These are phyloP conservation scores for Palythoa caribaeorum DNA, from an alignment of 92 coral and sea anemone species.

Conservation along the genomic window DNA sequence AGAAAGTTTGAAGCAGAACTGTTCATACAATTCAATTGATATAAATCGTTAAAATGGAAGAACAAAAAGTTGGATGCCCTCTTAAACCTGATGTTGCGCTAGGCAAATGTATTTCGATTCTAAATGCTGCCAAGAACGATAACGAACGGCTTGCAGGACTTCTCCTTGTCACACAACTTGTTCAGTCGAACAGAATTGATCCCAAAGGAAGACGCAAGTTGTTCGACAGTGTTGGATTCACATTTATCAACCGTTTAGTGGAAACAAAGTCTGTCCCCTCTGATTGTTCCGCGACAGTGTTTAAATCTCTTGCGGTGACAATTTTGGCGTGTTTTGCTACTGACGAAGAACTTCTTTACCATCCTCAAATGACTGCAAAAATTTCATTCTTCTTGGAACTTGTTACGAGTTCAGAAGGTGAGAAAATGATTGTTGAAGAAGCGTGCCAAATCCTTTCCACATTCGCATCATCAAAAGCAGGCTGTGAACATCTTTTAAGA, in stretches of 20 bases:
- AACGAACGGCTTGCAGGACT: slow-evolving; percentile 91
- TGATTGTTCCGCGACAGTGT: slow-evolving; percentile 71
- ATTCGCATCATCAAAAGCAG: slow-evolving; percentile 65
- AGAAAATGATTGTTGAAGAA: slow-evolving; percentile 53
- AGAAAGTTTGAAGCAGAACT: not conserved
- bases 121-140: slow-evolving; percentile 82
- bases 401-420: slow-evolving; percentile 37
- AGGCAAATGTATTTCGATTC: slow-evolving; percentile 72
- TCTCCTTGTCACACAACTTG: slow-evolving; percentile 82
- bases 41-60: no score
- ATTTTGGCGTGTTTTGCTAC: slow-evolving; percentile 93
- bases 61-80: not conserved
- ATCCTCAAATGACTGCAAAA: slow-evolving; percentile 83
- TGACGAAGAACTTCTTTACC: slow-evolving; percentile 71
- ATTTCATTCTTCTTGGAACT: slow-evolving; percentile 61
- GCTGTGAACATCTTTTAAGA: slow-evolving; percentile 66
- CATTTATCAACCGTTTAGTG: slow-evolving; percentile 81
- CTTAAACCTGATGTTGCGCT: slow-evolving; percentile 57
- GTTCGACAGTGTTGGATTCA: slow-evolving; percentile 86
- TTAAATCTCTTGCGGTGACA: slow-evolving; percentile 80
- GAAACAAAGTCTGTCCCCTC: slow-evolving; percentile 71
- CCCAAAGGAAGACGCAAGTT: slow-evolving; percentile 66
- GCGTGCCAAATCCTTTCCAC: slow-evolving; percentile 71
- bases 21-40: not conserved
- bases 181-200: slow-evolving; percentile 72